Percentiles rank a stretch among this genome's conserved stretches.
These are phyloP conservation scores for Rhopalosiphum padi DNA, from an alignment of 1,140 invertebrate genomes.

Conservation along the genomic window DNA sequence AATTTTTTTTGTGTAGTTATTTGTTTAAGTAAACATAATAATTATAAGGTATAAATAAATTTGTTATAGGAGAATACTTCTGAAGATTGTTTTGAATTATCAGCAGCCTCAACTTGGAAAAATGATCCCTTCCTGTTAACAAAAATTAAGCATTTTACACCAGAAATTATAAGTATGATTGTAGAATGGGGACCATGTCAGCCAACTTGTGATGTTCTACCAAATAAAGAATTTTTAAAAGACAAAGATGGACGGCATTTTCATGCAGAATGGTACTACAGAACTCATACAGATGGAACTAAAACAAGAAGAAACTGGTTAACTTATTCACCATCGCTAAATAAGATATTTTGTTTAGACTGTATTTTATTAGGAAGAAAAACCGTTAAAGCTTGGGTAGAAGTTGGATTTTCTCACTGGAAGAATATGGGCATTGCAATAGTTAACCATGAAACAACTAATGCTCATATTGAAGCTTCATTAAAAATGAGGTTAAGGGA, in stretches of 20 bases:
- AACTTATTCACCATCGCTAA: background rate
- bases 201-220: background rate
- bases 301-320: slow-evolving; percentile 11
- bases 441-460: background rate
- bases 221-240: slow-evolving; percentile 25
- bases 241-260: slow-evolving; percentile 12
- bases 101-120: slow-evolving; percentile 14
- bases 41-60: background rate
- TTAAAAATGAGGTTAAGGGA: background rate
- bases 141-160: slow-evolving; percentile 23
- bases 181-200: background rate
- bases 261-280: background rate
- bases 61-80: background rate
- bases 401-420: slow-evolving; percentile 9
- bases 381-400: background rate
- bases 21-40: too few relatives aligned
- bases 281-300: slow-evolving; percentile 6
- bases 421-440: background rate
- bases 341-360: slow-evolving; percentile 9
- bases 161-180: slow-evolving; percentile 3
- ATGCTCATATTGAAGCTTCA: background rate
- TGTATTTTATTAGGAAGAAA: slow-evolving; percentile 14
- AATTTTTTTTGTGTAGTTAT: too few relatives aligned
- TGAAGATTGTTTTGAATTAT: slow-evolving; percentile 16
- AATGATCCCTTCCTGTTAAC: background rate